Percentiles rank a stretch among this genome's conserved stretches.
phyloP scores from a whole-genome alignment of 2,113 vertebrate genomes.

The Propithecus coquereli region DNA sequence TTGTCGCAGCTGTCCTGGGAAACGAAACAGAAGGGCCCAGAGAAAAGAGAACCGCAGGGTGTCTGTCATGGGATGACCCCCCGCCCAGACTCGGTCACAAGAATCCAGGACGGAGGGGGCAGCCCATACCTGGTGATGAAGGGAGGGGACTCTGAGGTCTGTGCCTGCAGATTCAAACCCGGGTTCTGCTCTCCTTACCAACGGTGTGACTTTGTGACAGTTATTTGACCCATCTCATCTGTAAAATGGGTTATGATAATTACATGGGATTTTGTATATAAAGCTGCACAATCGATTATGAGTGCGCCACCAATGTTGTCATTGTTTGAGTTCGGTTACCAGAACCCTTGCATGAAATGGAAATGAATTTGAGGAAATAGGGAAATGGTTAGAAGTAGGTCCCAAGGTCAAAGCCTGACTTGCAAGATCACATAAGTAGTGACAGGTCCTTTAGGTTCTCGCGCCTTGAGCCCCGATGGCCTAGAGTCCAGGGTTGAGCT shows the following conservation, averaged over 20 bases:
- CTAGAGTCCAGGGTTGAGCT: neutral
- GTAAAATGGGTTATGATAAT: neutral
- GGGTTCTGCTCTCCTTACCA: neutral
- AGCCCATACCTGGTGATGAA: fast-evolving
- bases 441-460: neutral
- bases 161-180: neutral
- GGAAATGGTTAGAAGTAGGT: neutral
- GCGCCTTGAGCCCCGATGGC: neutral
- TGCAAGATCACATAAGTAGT: neutral
- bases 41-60: neutral
- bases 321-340: neutral
- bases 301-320: neutral
- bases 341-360: neutral
- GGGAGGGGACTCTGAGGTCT: neutral
- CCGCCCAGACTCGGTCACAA: fast-evolving
- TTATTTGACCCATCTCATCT: neutral
- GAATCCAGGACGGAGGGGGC: too few relatives aligned
- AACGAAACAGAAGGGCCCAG: neutral
- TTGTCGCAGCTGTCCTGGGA: neutral
- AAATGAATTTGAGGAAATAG: neutral
- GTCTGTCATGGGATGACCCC: neutral
- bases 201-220: neutral
- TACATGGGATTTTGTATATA: neutral
- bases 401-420: neutral
- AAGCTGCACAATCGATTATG: neutral